Percentiles rank a stretch among this genome's conserved stretches.
Conservation (phyloP, 2,113 vertebrate species). For the Neomonachus schauinslandi region DNA sequence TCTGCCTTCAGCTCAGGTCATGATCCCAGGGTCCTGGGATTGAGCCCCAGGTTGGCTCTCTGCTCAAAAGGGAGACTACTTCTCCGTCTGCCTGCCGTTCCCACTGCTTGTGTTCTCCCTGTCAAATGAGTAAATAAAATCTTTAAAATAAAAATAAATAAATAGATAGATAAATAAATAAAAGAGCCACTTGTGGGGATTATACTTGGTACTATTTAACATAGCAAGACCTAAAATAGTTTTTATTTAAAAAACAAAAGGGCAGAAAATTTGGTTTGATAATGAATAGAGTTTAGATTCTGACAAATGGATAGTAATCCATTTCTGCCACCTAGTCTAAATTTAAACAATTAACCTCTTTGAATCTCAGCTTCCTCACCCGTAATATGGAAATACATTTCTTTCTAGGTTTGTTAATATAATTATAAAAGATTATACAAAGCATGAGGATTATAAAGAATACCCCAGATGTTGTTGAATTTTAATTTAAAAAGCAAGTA, state of each 20-base stretch:
- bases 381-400: neutral
- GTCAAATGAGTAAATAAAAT: neutral
- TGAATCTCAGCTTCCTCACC: neutral
- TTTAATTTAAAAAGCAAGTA: neutral
- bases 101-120: no score
- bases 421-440: neutral
- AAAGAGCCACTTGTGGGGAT: neutral
- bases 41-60: neutral
- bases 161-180: neutral
- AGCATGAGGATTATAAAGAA: neutral
- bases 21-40: neutral
- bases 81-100: no score
- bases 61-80: no score
- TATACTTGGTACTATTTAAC: neutral
- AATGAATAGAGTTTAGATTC: neutral
- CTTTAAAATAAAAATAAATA: neutral
- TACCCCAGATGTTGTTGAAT: neutral
- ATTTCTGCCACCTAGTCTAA: neutral
- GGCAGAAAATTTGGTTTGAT: neutral
- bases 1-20: neutral
- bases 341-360: constrained; percentile 11
- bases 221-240: neutral
- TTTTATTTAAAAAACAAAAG: neutral
- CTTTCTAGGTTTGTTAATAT: neutral
- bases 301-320: neutral